These are phyloP conservation scores for Nothoprocta perdicaria DNA, from an alignment of 2,113 vertebrate genomes.

Conservation along the genomic window DNA sequence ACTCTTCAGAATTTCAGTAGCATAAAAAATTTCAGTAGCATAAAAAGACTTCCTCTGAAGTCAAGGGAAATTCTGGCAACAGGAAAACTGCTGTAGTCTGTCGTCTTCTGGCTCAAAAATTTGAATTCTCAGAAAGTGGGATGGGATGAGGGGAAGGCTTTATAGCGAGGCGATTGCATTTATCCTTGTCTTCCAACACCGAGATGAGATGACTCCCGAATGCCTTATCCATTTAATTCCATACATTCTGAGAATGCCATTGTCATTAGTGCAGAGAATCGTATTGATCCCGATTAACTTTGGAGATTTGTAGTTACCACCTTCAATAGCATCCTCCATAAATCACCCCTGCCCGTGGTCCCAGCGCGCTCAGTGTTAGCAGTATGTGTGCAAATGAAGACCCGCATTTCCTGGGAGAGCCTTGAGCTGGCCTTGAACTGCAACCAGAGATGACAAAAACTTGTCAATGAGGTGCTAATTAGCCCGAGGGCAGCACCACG, in stretches of 20 bases:
- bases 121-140: background rate
- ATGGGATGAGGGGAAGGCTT: background rate
- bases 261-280: background rate
- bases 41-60: background rate
- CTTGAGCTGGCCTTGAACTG: background rate
- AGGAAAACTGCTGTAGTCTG: background rate
- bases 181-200: background rate
- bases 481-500: background rate
- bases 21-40: background rate
- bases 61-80: background rate
- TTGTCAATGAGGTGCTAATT: background rate
- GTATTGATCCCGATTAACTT: background rate
- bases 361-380: background rate
- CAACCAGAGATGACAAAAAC: background rate
- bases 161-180: background rate
- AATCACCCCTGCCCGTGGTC: background rate
- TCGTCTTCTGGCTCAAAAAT: background rate
- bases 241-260: background rate
- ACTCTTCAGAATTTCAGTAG: background rate
- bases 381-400: background rate
- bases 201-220: background rate
- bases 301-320: background rate
- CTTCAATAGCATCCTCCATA: background rate
- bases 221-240: background rate
- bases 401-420: background rate